phyloP scores from a whole-genome alignment of 2,113 vertebrate genomes.

The Pantherophis guttatus region DNA sequence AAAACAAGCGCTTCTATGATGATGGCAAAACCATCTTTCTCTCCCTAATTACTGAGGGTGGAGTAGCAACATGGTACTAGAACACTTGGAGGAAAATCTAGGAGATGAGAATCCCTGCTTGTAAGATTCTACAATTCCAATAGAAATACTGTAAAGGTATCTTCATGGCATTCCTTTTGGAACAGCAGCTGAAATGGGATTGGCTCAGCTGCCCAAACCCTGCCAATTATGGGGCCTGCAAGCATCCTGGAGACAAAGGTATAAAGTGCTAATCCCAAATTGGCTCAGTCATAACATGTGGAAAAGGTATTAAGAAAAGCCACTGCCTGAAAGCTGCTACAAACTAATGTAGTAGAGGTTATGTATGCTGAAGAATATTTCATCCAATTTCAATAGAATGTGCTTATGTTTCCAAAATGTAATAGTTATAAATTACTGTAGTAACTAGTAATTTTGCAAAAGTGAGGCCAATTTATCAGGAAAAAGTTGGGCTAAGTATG shows the following conservation, averaged over 20 bases:
- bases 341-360: background rate
- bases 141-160: background rate
- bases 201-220: background rate
- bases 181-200: background rate
- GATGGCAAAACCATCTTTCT: background rate
- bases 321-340: background rate
- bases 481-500: background rate
- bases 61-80: background rate
- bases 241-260: background rate
- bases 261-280: background rate
- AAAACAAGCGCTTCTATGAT: background rate
- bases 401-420: background rate
- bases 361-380: background rate
- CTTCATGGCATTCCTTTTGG: background rate
- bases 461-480: background rate
- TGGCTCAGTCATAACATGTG: background rate
- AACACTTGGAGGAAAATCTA: background rate
- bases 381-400: background rate
- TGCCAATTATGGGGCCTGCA: background rate
- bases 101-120: background rate
- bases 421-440: background rate
- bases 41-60: background rate
- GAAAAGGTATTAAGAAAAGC: accelerated
- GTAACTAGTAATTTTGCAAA: background rate
- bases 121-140: background rate